Conservation (phyloP, 2,113 vertebrate species). For the Cynocephalus volans region DNA sequence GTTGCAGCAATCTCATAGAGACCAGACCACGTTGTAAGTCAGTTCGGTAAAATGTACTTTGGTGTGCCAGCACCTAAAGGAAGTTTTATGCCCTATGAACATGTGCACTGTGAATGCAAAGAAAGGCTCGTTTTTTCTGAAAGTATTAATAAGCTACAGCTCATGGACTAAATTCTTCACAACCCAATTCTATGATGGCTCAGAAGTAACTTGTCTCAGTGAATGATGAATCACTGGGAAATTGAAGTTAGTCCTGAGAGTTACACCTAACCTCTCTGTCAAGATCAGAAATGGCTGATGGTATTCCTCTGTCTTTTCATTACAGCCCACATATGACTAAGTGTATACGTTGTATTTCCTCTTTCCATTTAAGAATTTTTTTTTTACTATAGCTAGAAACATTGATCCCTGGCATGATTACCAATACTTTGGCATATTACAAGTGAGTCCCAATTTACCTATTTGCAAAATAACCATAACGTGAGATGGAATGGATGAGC, state of each 20-base stretch:
- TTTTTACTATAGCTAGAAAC: neutral
- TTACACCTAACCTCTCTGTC: neutral
- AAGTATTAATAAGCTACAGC: constrained; percentile 28
- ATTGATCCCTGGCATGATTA: neutral
- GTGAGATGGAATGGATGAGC: constrained; percentile 9
- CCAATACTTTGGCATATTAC: constrained; percentile 34
- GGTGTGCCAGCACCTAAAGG: neutral
- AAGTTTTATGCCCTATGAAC: constrained; percentile 39
- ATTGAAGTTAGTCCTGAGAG: neutral
- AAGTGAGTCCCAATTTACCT: constrained; percentile 10
- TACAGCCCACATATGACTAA: too few relatives aligned
- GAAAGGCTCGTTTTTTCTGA: constrained; percentile 45
- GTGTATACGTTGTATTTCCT: neutral
- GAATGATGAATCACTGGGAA: constrained; percentile 14
- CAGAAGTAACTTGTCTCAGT: neutral
- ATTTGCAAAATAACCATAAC: neutral
- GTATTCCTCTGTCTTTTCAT: neutral
- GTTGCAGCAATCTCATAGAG: constrained; percentile 71
- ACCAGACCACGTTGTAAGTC: constrained; percentile 17
- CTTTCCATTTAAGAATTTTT: neutral
- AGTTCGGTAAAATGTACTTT: constrained; percentile 57
- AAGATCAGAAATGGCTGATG: neutral
- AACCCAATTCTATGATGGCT: neutral
- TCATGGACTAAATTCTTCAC: constrained; percentile 49
- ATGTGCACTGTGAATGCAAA: constrained; percentile 1